Conservation (phyloP, 2,113 vertebrate species). For the Oriolus oriolus region DNA sequence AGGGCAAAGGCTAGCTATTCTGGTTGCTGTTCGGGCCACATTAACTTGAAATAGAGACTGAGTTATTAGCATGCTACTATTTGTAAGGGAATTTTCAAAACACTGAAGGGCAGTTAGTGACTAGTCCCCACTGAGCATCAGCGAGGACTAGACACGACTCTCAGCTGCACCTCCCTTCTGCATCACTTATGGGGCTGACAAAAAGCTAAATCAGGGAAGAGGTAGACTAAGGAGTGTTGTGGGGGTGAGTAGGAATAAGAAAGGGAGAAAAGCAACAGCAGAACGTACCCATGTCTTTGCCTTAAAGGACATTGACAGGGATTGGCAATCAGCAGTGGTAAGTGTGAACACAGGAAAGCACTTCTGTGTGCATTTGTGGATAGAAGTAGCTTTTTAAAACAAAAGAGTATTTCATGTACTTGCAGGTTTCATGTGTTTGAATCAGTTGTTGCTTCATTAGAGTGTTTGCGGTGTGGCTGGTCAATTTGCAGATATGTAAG, state of each 20-base stretch:
- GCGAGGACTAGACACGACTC: not conserved
- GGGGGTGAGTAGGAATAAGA: not conserved
- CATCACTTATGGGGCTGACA: not conserved
- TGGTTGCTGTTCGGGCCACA: not conserved
- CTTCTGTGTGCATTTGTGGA: not conserved
- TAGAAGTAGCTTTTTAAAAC: not conserved
- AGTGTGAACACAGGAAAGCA: not conserved
- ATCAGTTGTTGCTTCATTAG: slow-evolving; percentile 46
- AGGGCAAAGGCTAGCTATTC: not conserved
- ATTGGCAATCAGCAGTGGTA: not conserved
- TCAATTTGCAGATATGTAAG: not conserved
- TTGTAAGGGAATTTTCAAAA: not conserved
- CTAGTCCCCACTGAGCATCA: not conserved
- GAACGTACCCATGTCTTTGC: slow-evolving; percentile 10
- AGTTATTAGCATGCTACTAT: not conserved
- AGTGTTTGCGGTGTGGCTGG: slow-evolving; percentile 45
- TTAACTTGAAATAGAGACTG: not conserved
- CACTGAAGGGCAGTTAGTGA: not conserved
- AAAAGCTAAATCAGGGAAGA: not conserved
- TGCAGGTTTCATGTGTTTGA: not conserved
- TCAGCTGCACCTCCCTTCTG: not conserved
- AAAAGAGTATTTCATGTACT: not conserved
- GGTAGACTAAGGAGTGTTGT: not conserved
- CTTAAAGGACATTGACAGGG: not conserved
- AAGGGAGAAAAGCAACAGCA: slow-evolving; percentile 11